Percentiles rank a stretch among this genome's conserved stretches.
phyloP scores from a whole-genome alignment of 2,797 vertebrate genomes.

The Melanotaenia nigrans region DNA sequence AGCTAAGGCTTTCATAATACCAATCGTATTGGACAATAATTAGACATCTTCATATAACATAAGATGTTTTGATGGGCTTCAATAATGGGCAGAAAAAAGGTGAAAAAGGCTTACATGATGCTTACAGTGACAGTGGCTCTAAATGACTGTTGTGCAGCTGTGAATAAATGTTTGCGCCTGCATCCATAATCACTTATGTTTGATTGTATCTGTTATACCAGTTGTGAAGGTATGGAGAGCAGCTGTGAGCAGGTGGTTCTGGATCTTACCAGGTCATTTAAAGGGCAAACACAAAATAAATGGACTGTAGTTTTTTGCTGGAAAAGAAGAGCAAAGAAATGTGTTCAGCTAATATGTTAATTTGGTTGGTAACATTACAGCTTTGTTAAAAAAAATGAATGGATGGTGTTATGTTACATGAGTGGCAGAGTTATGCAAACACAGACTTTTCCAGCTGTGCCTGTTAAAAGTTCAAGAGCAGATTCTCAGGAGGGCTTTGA shows the following conservation, averaged over 20 bases:
- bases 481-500: slow-evolving; percentile 13
- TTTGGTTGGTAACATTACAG: no score
- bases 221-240: neutral
- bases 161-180: neutral
- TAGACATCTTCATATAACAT: neutral
- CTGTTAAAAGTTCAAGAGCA: slow-evolving; percentile 19
- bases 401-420: slow-evolving; percentile 33
- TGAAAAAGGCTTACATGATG: no score
- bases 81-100: no score
- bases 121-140: no score
- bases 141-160: no score
- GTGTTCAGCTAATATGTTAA: no score
- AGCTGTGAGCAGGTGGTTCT: neutral
- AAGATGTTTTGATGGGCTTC: no score
- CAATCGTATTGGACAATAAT: neutral
- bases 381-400: neutral
- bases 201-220: neutral
- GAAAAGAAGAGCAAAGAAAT: neutral
- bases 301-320: neutral
- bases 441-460: neutral
- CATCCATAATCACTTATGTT: neutral
- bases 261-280: neutral
- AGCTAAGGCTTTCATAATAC: neutral
- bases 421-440: slow-evolving; percentile 8
- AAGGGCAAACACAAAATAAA: neutral